Evolutionary conservation across 2,797 vertebrate genomes (phyloP), one percentile per base, ranked within the genome.

Genomic region (Rhinella marina): DNA sequence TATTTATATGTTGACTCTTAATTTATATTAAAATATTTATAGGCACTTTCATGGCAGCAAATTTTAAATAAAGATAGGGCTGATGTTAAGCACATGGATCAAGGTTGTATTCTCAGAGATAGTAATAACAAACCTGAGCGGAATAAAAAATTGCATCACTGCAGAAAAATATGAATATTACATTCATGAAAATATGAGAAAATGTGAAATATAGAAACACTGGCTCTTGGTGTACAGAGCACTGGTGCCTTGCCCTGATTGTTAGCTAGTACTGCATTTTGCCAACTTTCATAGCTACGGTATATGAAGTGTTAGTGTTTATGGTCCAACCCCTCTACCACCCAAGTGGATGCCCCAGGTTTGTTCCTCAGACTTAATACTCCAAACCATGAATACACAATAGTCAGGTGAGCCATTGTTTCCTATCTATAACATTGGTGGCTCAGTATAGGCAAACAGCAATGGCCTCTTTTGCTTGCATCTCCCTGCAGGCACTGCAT

Each of bases 11-110:
- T 32, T 62, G 73, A 62, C 84, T 77, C n/a, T 61, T 85, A 85
- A 85, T 85, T 85, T 85, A 62, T 77, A 78, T 48, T 85, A 50
- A 85, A 85, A 78, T 85, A 85, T 85, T 66, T 85, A 77, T 85
- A 78, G 59, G 9, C 50, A 66, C 73, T 85, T 85, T 85, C 59
- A 50, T 61, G 61, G 84, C 83, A 48, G 83, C 83, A 85, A 76
- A 62, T 85, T 59, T 83, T 7, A 83, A 83, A 56, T 72, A 56
- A 83, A 56, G 52, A 70, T 72, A 57, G 13, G 66, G 81, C 56
- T 72, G 66, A 83, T 83, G 66, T 83, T 70, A 83, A 70, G 81
- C 59, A 12, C 83, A 76, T 64, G 57, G 57, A 62, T 85, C 50
- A 77, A 77, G 25, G 14, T 61, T 48, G 50, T 78, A 52, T 66